A percentile compares a stretch with the other conserved stretches of the same genome.
Conservation (phyloP, 2,797 vertebrate genomes). For the Liasis olivaceus region DNA sequence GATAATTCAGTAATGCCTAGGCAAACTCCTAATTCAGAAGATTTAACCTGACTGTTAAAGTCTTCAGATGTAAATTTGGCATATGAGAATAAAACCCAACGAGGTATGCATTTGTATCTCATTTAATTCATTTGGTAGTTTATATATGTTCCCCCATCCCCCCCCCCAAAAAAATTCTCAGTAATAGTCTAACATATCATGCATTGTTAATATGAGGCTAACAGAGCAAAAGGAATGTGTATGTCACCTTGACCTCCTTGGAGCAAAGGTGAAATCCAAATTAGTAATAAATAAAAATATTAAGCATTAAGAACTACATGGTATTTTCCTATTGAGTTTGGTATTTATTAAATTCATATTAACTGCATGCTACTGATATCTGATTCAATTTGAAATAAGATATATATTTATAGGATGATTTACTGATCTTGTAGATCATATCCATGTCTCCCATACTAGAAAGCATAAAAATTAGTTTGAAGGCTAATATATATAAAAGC, state of each 20-base stretch:
- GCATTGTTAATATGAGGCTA: not conserved
- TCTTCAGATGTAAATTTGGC: slow-evolving; percentile 1
- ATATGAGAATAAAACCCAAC: not conserved
- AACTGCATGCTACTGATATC: not conserved
- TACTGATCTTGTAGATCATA: not conserved
- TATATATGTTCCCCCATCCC: not conserved
- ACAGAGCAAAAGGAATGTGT: not conserved
- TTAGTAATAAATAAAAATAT: not conserved
- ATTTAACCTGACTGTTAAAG: not conserved
- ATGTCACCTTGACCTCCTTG: not conserved
- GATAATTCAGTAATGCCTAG: not conserved
- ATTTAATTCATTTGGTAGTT: slow-evolving; percentile 10
- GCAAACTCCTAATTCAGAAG: slow-evolving; percentile 3
- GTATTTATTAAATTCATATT: not conserved
- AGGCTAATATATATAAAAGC: not conserved
- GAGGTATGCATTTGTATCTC: not conserved
- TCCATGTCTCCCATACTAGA: not conserved
- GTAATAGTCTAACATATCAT: not conserved
- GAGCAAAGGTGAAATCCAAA: not conserved
- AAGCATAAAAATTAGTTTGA: not conserved
- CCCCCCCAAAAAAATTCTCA: slow-evolving; percentile 5
- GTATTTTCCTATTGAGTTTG: not conserved
- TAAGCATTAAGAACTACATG: not conserved
- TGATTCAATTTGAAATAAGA: not conserved
- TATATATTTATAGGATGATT: not conserved